Base-by-base conservation (phyloP, 2,888 invertebrate species). In the Drosophila kanekoi region DNA sequence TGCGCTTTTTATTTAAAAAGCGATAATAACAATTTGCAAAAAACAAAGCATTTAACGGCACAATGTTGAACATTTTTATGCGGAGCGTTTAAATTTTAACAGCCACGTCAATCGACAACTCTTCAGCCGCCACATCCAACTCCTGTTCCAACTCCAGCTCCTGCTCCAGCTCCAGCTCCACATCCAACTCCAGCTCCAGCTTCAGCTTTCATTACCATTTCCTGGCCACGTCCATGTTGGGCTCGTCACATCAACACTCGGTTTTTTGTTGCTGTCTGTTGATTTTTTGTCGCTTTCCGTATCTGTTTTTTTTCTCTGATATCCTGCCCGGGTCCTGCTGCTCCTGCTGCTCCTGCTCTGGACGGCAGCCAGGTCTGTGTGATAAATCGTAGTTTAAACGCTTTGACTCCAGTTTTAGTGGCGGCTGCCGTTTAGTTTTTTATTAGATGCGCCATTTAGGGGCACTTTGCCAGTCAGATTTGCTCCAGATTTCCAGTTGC, bases 321-420 rank as follows among this genome's bases (percentile, higher is more conserved):
- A 52, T 60, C 56, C 64, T 72, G 62, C 45, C 38, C n/a, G n/a
- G n/a, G n/a, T n/a, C n/a, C n/a, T n/a, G n/a, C n/a, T 53, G 20
- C 48, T 64, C 37, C 60, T 49, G 49, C 52, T 14, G n/a, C 45
- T 47, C 5, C 43, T 43, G 32, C 41, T 28, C 28, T 44, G 74
- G 63, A 14, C 52, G 64, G 56, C 28, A 38, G 58, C 20, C 13
- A 51, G 32, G 58, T 41, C 77, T 47, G 77, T 56, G 77, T 89
- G 90, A 89, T 89, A 89, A 89, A 89, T 89, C 77, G 87, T 90
- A 86, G 88, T 88, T 90, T 90, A 89, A 90, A 88, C 88, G 89
- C 70, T 88, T 86, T 81, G 72, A 77, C 87, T 85, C 51, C 82
- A 81, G 75, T 87, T 85, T 89, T 86, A 89, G 85, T 89, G 23